phyloP scores from a whole-genome alignment of 37 sponge, comb jelly and placozoan species.

The Oopsacas minuta region DNA sequence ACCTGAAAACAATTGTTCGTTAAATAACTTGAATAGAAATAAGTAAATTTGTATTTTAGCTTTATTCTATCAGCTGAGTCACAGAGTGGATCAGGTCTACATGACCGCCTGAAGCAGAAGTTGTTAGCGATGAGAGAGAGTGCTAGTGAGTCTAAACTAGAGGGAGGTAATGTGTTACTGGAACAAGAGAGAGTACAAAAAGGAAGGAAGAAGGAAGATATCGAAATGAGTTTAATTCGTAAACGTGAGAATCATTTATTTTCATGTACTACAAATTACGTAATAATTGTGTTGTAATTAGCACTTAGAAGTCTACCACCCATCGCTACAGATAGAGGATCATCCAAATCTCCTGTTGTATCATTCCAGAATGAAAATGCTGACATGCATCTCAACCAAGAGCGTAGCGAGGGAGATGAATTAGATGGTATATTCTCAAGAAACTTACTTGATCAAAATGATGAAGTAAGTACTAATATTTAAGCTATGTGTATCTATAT shows the following conservation, averaged over 20 bases:
- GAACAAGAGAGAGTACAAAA: background rate
- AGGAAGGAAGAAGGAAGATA: background rate
- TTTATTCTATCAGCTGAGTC: background rate
- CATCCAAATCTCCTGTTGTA: background rate
- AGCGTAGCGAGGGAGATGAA: background rate
- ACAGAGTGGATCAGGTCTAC: background rate
- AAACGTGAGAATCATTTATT: background rate
- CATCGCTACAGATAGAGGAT: background rate
- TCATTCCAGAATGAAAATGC: slow-evolving; percentile 12
- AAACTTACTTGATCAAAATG: background rate
- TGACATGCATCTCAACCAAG: background rate
- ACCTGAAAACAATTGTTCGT: no score
- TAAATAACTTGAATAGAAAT: no score
- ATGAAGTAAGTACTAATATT: background rate
- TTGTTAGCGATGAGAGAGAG: background rate
- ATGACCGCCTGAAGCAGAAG: background rate
- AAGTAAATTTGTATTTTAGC: no score
- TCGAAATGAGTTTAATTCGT: background rate
- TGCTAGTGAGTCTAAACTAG: background rate
- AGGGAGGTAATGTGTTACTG: background rate
- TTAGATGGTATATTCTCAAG: background rate
- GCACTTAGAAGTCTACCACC: background rate
- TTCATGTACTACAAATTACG: background rate
- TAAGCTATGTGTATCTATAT: no score
- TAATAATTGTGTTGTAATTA: background rate